Evolutionary conservation across 1,140 invertebrate species (phyloP).

Genomic region (Ylistrum balloti): DNA sequence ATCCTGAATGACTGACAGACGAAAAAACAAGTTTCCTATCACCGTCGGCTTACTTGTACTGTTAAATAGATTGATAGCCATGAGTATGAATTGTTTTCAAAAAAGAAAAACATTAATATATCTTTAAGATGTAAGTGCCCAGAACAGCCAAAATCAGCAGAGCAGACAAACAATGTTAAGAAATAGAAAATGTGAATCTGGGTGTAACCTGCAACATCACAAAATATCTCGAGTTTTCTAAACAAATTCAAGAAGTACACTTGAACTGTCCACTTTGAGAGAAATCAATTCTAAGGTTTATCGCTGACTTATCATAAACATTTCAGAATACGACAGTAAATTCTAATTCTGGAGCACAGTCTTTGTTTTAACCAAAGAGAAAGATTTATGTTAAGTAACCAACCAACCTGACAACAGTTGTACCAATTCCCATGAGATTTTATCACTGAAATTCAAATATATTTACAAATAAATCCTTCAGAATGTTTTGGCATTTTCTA

Average conservation of each 20-base stretch:
- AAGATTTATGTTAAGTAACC: background rate
- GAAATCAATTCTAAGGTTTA: background rate
- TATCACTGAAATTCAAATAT: too few relatives aligned
- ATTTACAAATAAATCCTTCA: too few relatives aligned
- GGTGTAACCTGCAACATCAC: background rate
- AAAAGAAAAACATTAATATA: too few relatives aligned
- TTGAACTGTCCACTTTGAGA: background rate
- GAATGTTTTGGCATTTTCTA: constrained; percentile 21
- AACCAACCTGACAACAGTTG: background rate
- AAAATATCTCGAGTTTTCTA: background rate
- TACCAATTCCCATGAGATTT: background rate
- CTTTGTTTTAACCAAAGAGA: background rate
- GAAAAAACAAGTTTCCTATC: too few relatives aligned
- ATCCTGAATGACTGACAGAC: too few relatives aligned
- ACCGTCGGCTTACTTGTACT: too few relatives aligned
- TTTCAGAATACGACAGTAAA: background rate
- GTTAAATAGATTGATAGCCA: too few relatives aligned
- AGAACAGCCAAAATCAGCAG: too few relatives aligned
- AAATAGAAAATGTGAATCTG: background rate
- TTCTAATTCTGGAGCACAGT: background rate
- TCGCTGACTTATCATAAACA: background rate
- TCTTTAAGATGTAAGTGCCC: too few relatives aligned
- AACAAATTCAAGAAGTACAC: background rate
- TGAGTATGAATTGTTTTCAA: too few relatives aligned
- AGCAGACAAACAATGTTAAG: too few relatives aligned